phyloP scores from a whole-genome alignment of 2,113 vertebrate species.

The Danio rerio region GRCz12tu NC_133187.1:32014501-32015000 shows the following conservation, averaged over 20 bases:
- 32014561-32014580: conserved; percentile 53
- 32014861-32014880: too few relatives aligned
- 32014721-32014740: conserved; percentile 56
- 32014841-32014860: too few relatives aligned
- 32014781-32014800: conserved; percentile 14
- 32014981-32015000: too few relatives aligned
- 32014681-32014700: conserved; percentile 47
- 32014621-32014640: conserved; percentile 47
- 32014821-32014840: neutral
- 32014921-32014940: too few relatives aligned
- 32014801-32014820: conserved; percentile 15
- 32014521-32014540: conserved; percentile 38
- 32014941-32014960: too few relatives aligned
- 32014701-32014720: conserved; percentile 59
- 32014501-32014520: conserved; percentile 45
- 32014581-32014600: conserved; percentile 42
- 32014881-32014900: too few relatives aligned
- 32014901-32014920: too few relatives aligned
- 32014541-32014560: conserved; percentile 46
- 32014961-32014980: too few relatives aligned
- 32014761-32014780: conserved; percentile 57
- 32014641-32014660: conserved; percentile 42
- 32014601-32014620: conserved; percentile 49
- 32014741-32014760: conserved; percentile 40
- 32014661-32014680: conserved; percentile 38